These are phyloP conservation scores for Neosilurus hyrtlii DNA, from an alignment of 2,797 vertebrate genomes.

Conservation along the genomic window DNA sequence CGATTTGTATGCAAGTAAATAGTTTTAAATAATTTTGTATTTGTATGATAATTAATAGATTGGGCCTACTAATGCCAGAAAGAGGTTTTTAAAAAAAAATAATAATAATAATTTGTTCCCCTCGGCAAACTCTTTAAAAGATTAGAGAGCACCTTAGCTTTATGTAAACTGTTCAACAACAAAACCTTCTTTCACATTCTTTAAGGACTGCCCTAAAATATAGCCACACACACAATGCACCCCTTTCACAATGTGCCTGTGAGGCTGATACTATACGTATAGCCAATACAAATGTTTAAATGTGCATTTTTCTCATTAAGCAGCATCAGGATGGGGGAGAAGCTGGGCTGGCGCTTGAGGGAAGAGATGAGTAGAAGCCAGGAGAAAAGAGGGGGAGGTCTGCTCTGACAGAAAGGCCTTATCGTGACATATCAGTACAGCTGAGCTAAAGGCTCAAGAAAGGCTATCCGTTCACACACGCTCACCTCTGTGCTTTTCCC, in stretches of 20 bases:
- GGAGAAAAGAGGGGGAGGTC: slow-evolving; percentile 5
- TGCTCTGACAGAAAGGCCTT: slow-evolving; percentile 51
- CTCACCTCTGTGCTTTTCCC: slow-evolving; percentile 12
- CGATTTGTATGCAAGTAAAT: no score
- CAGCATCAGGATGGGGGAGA: slow-evolving; percentile 22
- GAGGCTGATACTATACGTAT: slow-evolving; percentile 35
- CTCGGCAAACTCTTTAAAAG: slow-evolving; percentile 16
- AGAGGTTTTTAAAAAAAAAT: no score
- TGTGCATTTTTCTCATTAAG: slow-evolving; percentile 19
- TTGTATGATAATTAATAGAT: background rate
- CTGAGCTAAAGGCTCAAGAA: slow-evolving; percentile 52
- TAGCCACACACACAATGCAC: slow-evolving; percentile 2
- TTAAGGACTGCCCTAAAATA: slow-evolving; percentile 30
- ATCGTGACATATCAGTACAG: slow-evolving; percentile 54
- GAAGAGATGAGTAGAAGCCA: background rate
- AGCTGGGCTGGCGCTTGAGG: slow-evolving; percentile 38
- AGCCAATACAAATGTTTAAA: slow-evolving; percentile 38
- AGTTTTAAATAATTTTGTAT: background rate
- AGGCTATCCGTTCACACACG: slow-evolving; percentile 40
- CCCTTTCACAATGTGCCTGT: slow-evolving; percentile 25
- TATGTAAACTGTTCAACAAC: background rate
- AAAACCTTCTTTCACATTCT: slow-evolving; percentile 34
- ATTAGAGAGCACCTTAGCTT: slow-evolving; percentile 7
- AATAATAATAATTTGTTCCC: no score
- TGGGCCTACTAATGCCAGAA: background rate